Evolutionary conservation across 2,888 invertebrate species (phyloP).

Genomic region (Neria commutata): DNA sequence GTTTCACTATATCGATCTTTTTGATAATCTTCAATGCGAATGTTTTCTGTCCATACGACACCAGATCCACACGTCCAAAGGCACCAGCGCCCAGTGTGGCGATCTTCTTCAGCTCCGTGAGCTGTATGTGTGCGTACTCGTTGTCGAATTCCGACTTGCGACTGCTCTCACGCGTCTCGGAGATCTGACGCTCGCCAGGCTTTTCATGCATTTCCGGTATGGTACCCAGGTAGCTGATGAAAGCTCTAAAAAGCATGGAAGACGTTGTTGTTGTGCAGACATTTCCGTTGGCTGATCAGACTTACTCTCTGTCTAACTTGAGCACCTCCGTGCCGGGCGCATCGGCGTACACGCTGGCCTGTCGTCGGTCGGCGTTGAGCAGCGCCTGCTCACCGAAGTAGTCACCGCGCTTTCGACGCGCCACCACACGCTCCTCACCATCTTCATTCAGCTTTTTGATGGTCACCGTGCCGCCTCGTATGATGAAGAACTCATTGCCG

Average conservation of each 20-base stretch:
- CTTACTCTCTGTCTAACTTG: constrained; percentile 82
- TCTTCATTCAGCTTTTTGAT: constrained; percentile 72
- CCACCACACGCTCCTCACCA: constrained; percentile 71
- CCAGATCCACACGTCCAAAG: constrained; percentile 87
- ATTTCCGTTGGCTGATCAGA: constrained; percentile 22
- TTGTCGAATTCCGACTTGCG: constrained; percentile 50
- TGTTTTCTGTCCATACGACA: constrained; percentile 65
- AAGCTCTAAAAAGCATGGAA: too few relatives aligned
- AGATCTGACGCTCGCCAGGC: constrained; percentile 38
- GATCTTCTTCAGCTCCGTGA: constrained; percentile 80
- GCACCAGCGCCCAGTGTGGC: constrained; percentile 92
- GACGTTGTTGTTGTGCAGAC: not conserved
- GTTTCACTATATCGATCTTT: constrained; percentile 86
- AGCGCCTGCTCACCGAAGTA: constrained; percentile 91
- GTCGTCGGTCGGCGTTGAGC: constrained; percentile 81
- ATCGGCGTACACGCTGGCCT: constrained; percentile 89
- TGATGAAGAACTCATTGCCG: constrained; percentile 90
- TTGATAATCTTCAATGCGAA: constrained; percentile 89
- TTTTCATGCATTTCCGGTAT: constrained; percentile 62
- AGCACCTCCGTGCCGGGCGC: constrained; percentile 85
- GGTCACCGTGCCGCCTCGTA: constrained; percentile 81
- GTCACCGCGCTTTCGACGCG: constrained; percentile 75
- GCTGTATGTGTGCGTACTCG: constrained; percentile 72
- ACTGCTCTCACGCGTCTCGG: constrained; percentile 38
- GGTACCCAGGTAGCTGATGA: constrained; percentile 82